A percentile compares a stretch with the other conserved stretches of the same genome.
Conservation (phyloP, 2,797 vertebrate species). For the Thaleichthys pacificus region DNA sequence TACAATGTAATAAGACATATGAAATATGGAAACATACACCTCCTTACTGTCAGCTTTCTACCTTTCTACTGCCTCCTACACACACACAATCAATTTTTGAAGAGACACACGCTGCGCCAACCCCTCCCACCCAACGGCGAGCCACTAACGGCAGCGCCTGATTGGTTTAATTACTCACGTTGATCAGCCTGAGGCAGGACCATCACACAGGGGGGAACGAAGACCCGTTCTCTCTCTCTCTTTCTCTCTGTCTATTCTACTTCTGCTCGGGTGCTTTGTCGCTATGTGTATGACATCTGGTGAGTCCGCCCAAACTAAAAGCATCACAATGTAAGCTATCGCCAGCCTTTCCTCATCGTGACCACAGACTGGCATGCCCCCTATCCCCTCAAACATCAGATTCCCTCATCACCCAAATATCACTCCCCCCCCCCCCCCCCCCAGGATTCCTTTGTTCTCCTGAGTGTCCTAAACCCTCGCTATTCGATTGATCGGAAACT, state of each 20-base stretch:
- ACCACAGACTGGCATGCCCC: constrained; percentile 20
- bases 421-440: not conserved
- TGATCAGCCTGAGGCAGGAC: constrained; percentile 69
- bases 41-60: no score
- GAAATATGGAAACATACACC: no score
- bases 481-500: not conserved
- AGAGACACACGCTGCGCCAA: not conserved
- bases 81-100: not conserved
- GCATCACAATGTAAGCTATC: constrained; percentile 1
- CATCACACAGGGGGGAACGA: constrained; percentile 23
- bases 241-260: constrained; percentile 24
- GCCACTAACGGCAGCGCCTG: constrained; percentile 36
- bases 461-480: not conserved
- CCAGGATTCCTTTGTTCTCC: constrained; percentile 31
- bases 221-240: constrained; percentile 4
- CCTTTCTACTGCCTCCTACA: not conserved
- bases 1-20: no score
- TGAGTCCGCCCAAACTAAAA: constrained; percentile 1
- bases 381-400: not conserved
- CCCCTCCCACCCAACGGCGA: constrained; percentile 6
- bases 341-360: constrained; percentile 12
- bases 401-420: not conserved
- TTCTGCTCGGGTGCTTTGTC: constrained; percentile 23
- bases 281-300: constrained; percentile 28
- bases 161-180: constrained; percentile 77